phyloP scores from a whole-genome alignment of 2,888 invertebrate species.

The Thelaira solivaga region DNA sequence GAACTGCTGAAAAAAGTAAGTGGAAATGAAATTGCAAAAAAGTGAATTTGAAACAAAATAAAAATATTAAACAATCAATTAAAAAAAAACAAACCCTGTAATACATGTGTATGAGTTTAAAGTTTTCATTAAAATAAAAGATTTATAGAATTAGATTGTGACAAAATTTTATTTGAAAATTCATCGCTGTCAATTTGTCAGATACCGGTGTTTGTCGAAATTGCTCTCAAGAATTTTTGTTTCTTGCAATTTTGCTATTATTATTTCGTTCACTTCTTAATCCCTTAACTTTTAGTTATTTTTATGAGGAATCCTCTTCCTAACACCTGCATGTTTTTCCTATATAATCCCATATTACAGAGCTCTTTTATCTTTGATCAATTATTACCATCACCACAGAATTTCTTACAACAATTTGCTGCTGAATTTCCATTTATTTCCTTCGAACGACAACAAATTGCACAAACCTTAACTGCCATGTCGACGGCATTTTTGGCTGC shows the following conservation, averaged over 20 bases:
- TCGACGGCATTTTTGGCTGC: slow-evolving; percentile 89
- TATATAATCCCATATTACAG: slow-evolving; percentile 50
- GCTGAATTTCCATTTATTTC: slow-evolving; percentile 58
- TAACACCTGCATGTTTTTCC: slow-evolving; percentile 57
- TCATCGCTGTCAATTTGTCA: no score
- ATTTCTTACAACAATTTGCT: slow-evolving; percentile 56
- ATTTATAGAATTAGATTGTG: no score
- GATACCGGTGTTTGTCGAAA: no score
- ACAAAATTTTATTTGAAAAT: no score
- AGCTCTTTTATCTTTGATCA: slow-evolving; percentile 60
- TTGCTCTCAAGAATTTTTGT: no score
- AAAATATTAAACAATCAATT: neutral
- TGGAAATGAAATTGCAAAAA: slow-evolving; percentile 27
- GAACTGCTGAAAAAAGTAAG: slow-evolving; percentile 35
- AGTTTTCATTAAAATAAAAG: no score
- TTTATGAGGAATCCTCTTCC: slow-evolving; percentile 13
- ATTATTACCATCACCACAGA: slow-evolving; percentile 63
- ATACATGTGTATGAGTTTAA: neutral
- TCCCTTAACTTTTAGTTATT: neutral
- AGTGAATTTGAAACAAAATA: slow-evolving; percentile 18
- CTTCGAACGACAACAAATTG: slow-evolving; percentile 66
- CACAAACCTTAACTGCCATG: slow-evolving; percentile 78
- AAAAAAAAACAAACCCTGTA: neutral
- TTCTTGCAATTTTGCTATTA: neutral
- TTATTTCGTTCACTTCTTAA: neutral